Evolutionary conservation across 2,797 vertebrate species (phyloP), one percentile per base, ranked within the genome.

Genomic region (Hemitrygon akajei): DNA sequence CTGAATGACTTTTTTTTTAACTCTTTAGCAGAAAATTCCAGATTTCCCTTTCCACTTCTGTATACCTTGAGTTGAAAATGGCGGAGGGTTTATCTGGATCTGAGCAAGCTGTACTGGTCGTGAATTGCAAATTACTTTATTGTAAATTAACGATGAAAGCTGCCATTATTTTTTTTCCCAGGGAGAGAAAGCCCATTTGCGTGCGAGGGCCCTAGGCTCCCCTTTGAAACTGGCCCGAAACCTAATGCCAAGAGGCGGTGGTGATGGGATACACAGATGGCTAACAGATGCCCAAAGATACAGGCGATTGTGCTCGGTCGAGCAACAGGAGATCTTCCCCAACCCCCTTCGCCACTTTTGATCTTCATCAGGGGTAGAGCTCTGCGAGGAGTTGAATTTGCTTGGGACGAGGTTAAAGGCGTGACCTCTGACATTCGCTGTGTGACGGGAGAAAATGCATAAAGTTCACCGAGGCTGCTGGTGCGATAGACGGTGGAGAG

Each of bases 181-280:
- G 34, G 69, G 7, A 1, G 0, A 73, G 30, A 16, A 76, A 56
- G 25, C 14, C 11, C 12, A 30, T 56, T 75, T 66, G 6, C n/a
- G 71, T 56, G 40, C 81, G 30, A 22, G 82, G 40, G 47, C 82
- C 60, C 25, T 6, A 2, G 69, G 40, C 37, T 75, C 20, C 14
- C 10, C 71, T 92, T 92, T 34, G 4, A 30, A 40, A 73, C 69
- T 30, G 40, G 71, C 10, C 27, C 4, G 91, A 76, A 76, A 58
- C 71, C 71, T n/a, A 40, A 93, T 58, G 71, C 91, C 40, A 40
- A 58, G 71, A 16, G 71, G 6, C 91, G n/a, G 71, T 1, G 14
- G 25, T 16, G 91, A 93, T 76, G 40, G 25, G 12, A 93, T 76
- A 11, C 47, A 76, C 91, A 93, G 91, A 93, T 93, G 91, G 91